Percentiles rank a stretch among this genome's conserved stretches.
Evolutionary conservation across 2,797 vertebrate genomes (phyloP).

Genomic region (Protosalanx chinensis): DNA sequence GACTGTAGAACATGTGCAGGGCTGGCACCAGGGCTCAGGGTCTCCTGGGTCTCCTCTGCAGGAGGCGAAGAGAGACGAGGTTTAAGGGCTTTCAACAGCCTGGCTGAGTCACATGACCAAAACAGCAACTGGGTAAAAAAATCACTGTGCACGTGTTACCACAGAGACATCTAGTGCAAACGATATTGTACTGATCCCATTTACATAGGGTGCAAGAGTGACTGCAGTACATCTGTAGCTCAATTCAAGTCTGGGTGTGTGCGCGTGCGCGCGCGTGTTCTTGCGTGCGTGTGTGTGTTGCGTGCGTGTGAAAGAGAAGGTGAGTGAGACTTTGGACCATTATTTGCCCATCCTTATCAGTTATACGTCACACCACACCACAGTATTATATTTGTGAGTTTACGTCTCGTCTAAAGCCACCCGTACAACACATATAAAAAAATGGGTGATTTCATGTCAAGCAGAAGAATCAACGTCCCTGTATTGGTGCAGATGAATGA

Average conservation of each 20-base stretch:
- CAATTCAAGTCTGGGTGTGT: background rate
- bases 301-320: background rate
- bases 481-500: too few species aligned
- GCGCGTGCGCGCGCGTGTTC: background rate
- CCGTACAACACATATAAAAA: background rate
- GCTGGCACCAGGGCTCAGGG: conserved; percentile 4
- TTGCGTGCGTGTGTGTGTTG: background rate
- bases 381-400: conserved; percentile 1
- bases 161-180: conserved; percentile 1
- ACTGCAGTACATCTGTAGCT: background rate
- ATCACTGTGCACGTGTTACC: background rate
- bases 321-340: conserved; percentile 18
- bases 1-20: background rate
- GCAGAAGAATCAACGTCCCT: too few species aligned
- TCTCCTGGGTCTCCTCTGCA: conserved; percentile 17
- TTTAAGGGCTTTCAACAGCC: conserved; percentile 23
- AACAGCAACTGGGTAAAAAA: conserved; percentile 1
- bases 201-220: background rate
- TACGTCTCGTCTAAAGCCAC: background rate
- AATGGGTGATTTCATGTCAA: background rate
- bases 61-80: conserved; percentile 21
- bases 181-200: conserved; percentile 4
- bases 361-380: conserved; percentile 11
- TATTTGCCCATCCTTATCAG: conserved; percentile 12
- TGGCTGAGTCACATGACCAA: conserved; percentile 12